phyloP scores from a whole-genome alignment of 2,113 vertebrate species.

The Hemichromis elongatus region DNA sequence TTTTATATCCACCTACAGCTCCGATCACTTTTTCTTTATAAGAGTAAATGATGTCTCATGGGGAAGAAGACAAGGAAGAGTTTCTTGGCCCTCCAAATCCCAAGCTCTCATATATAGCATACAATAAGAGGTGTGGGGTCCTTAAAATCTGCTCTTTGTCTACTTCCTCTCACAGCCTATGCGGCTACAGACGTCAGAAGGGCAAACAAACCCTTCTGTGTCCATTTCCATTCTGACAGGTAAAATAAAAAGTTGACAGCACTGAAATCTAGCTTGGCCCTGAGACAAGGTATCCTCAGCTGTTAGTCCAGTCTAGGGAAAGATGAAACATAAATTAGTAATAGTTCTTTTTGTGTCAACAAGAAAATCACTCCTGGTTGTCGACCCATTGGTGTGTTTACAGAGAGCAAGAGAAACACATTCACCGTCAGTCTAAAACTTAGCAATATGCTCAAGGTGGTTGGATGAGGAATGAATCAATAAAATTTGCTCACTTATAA shows the following conservation, averaged over 20 bases:
- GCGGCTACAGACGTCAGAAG: constrained; percentile 76
- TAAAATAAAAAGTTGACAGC: constrained; percentile 83
- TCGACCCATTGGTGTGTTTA: constrained; percentile 49
- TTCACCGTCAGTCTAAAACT: constrained; percentile 24
- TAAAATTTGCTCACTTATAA: neutral
- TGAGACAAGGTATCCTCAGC: constrained; percentile 62
- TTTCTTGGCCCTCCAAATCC: neutral
- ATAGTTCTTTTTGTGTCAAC: constrained; percentile 81
- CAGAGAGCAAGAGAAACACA: neutral
- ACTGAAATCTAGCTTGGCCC: constrained; percentile 72
- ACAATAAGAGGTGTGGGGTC: constrained; percentile 12
- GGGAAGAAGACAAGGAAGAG: constrained; percentile 26
- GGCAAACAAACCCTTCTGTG: constrained; percentile 82
- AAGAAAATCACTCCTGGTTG: constrained; percentile 49
- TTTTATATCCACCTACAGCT: neutral
- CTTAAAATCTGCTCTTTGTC: constrained; percentile 20
- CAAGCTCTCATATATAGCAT: neutral
- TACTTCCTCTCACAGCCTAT: constrained; percentile 77
- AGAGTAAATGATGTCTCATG: constrained; percentile 65
- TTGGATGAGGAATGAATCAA: neutral
- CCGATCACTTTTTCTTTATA: constrained; percentile 17
- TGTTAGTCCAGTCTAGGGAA: constrained; percentile 78
- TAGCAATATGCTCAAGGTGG: neutral
- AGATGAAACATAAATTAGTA: constrained; percentile 89
- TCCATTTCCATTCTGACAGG: constrained; percentile 87